These are phyloP conservation scores for Premnoplex brunnescens DNA, from an alignment of 2,797 vertebrate species.

Conservation along the genomic window DNA sequence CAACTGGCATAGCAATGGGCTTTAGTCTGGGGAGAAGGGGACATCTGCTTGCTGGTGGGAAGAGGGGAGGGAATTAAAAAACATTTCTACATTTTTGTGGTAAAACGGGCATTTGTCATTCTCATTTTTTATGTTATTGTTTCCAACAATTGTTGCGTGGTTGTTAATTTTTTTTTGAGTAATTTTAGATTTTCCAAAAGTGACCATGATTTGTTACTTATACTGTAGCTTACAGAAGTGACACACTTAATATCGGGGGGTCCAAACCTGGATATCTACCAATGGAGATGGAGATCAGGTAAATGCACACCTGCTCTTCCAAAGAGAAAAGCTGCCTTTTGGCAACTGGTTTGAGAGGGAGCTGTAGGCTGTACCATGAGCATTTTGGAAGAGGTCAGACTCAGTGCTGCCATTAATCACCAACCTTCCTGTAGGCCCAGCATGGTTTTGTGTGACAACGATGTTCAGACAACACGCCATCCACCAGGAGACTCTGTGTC, in stretches of 20 bases:
- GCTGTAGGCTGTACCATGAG: background rate
- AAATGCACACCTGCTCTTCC: slow-evolving; percentile 72
- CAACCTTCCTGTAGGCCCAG: slow-evolving; percentile 11
- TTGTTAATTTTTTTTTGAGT: slow-evolving; percentile 38
- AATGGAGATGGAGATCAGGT: slow-evolving; percentile 80
- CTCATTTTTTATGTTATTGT: slow-evolving; percentile 15
- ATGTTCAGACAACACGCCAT: background rate
- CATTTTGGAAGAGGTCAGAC: background rate
- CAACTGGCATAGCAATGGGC: background rate
- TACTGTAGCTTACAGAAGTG: slow-evolving; percentile 79
- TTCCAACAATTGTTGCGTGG: slow-evolving; percentile 36
- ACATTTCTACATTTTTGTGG: background rate
- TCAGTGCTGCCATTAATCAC: background rate
- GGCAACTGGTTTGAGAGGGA: slow-evolving; percentile 54
- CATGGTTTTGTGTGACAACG: slow-evolving; percentile 46
- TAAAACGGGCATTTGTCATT: slow-evolving; percentile 17
- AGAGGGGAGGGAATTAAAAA: background rate
- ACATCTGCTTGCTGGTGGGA: background rate
- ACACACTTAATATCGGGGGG: slow-evolving; percentile 80
- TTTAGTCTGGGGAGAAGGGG: background rate
- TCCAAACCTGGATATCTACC: slow-evolving; percentile 79
- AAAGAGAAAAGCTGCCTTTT: slow-evolving; percentile 25
- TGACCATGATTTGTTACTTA: slow-evolving; percentile 77
- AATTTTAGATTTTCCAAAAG: slow-evolving; percentile 58
- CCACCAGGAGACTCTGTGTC: background rate